Evolutionary conservation across 2,113 vertebrate species (phyloP).

Genomic region (Cricetomys ansorgei): DNA sequence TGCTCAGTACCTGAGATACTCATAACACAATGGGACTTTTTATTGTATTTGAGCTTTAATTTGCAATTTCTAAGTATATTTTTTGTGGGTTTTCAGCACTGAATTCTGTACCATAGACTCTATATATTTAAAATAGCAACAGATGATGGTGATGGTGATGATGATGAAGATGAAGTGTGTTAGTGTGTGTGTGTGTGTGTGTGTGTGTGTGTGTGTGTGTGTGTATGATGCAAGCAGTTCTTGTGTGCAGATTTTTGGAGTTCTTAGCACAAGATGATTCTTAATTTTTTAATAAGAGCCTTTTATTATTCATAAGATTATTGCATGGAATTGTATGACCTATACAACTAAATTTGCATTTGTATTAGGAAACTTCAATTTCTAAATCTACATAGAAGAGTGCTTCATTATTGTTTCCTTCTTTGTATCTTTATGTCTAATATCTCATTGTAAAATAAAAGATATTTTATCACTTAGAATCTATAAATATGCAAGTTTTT

Average conservation of each 20-base stretch:
- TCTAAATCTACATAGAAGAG: slow-evolving; percentile 24
- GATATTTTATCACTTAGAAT: neutral
- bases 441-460: slow-evolving; percentile 28
- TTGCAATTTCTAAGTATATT: slow-evolving; percentile 14
- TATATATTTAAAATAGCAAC: slow-evolving; percentile 49
- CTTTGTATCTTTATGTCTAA: neutral
- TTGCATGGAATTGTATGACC: neutral
- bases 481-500: neutral
- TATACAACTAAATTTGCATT: neutral
- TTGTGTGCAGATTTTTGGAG: slow-evolving; percentile 32
- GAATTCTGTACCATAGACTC: slow-evolving; percentile 35
- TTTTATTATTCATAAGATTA: slow-evolving; percentile 32
- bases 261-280: neutral
- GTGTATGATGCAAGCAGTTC: slow-evolving; percentile 30
- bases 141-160: slow-evolving; percentile 62
- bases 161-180: slow-evolving; percentile 13
- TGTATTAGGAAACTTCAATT: neutral
- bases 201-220: neutral
- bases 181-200: neutral
- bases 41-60: neutral
- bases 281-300: slow-evolving; percentile 46
- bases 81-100: slow-evolving; percentile 34
- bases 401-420: neutral
- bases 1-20: neutral
- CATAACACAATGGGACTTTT: neutral